These are phyloP conservation scores for Ametastegia equiseti DNA, from an alignment of 2,888 invertebrate species.

Conservation along the genomic window DNA sequence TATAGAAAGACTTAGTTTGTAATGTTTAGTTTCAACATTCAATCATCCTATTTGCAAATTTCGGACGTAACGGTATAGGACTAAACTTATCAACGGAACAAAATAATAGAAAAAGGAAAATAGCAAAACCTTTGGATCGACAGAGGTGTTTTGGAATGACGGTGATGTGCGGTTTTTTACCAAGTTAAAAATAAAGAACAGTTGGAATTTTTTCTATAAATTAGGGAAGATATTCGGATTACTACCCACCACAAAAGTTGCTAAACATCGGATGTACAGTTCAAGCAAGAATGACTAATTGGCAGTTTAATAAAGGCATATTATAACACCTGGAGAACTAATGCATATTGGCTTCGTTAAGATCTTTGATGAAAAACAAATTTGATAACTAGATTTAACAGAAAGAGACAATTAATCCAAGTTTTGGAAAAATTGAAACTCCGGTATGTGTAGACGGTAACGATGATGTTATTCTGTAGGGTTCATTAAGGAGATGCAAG, in stretches of 20 bases:
- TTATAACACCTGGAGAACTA: neutral
- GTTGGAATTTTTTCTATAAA: slow-evolving; percentile 3
- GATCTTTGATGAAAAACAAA: neutral
- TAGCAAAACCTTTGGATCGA: slow-evolving; percentile 33
- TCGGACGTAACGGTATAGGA: neutral
- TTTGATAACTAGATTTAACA: neutral
- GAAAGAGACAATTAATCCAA: neutral
- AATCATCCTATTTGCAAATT: slow-evolving; percentile 7
- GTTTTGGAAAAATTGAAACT: neutral
- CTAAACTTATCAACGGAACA: slow-evolving; percentile 9
- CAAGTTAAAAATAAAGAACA: neutral
- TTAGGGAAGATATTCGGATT: slow-evolving; percentile 31
- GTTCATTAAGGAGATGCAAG: slow-evolving; percentile 56
- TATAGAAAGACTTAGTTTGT: slow-evolving; percentile 24
- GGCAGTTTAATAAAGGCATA: neutral
- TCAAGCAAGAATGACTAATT: slow-evolving; percentile 8
- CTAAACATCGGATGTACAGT: neutral
- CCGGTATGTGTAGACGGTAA: slow-evolving; percentile 24
- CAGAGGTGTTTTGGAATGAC: slow-evolving; percentile 27
- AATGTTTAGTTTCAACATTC: neutral
- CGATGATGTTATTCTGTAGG: neutral
- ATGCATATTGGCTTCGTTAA: neutral
- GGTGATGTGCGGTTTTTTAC: slow-evolving; percentile 1
- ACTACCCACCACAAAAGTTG: neutral
- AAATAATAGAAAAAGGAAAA: neutral